Conservation (phyloP, 2,113 vertebrate genomes). For the Epinephelus fuscoguttatus region DNA sequence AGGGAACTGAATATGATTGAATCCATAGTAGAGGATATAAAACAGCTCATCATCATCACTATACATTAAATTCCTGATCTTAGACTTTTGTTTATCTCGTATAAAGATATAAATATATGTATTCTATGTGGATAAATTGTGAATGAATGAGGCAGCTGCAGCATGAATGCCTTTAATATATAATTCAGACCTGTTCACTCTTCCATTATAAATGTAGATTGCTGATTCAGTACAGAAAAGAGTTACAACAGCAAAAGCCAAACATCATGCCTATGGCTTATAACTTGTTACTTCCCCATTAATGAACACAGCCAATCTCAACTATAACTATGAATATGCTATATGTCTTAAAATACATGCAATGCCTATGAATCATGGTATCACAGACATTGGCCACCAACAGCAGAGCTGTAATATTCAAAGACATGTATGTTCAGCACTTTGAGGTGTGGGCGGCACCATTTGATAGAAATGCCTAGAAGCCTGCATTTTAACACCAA, state of each 20-base stretch:
- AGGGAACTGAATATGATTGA: conserved; percentile 22
- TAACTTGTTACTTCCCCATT: neutral
- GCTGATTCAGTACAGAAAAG: neutral
- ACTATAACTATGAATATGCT: neutral
- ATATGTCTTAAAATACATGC: neutral
- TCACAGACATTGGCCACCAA: conserved; percentile 18
- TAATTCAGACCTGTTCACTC: conserved; percentile 29
- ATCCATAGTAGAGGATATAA: conserved; percentile 27
- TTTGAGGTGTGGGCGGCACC: conserved; percentile 14
- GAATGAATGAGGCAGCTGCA: conserved; percentile 7
- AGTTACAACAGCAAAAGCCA: neutral
- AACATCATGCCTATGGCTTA: neutral
- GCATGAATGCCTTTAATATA: neutral
- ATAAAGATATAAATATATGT: neutral
- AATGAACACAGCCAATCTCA: conserved; percentile 2
- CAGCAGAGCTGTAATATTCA: conserved; percentile 9
- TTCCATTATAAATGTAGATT: conserved; percentile 22
- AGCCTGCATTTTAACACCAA: conserved; percentile 49
- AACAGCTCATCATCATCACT: conserved; percentile 12
- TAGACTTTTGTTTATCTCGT: conserved; percentile 22
- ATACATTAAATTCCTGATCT: conserved; percentile 11
- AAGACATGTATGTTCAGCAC: conserved; percentile 6
- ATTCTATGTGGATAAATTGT: neutral
- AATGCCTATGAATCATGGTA: neutral
- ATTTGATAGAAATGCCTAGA: conserved; percentile 44